Percentiles rank a stretch among this genome's conserved stretches.
phyloP scores from a whole-genome alignment of 2,888 invertebrate species.

The Galeruca laticollis region DNA sequence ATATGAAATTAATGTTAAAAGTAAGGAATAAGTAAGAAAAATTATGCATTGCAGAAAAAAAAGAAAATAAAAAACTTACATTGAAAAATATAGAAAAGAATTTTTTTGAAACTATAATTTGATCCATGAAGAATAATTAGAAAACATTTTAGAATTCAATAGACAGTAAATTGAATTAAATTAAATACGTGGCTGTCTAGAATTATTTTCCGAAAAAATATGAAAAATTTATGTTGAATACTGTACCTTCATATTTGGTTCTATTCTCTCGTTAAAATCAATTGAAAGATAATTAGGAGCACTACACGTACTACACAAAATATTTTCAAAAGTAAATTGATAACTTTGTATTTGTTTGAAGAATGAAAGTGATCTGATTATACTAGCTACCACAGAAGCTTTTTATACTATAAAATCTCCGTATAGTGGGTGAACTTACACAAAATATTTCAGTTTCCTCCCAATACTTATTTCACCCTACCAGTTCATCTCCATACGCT shows the following conservation, averaged over 20 bases:
- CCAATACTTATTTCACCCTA: slow-evolving; percentile 57
- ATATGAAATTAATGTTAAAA: too few species aligned
- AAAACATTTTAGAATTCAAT: too few species aligned
- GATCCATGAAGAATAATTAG: too few species aligned
- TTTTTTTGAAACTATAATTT: too few species aligned
- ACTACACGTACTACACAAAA: slow-evolving; percentile 4
- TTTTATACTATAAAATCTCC: slow-evolving; percentile 58
- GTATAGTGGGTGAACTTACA: slow-evolving; percentile 61
- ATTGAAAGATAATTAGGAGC: slow-evolving; percentile 16
- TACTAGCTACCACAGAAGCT: slow-evolving; percentile 55
- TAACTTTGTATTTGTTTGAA: slow-evolving; percentile 40
- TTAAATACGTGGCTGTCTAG: too few species aligned
- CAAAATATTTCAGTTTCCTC: slow-evolving; percentile 62
- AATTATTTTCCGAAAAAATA: neutral
- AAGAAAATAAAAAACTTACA: too few species aligned
- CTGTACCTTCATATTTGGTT: slow-evolving; percentile 50
- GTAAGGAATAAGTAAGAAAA: too few species aligned
- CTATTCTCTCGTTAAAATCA: neutral
- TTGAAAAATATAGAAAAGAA: too few species aligned
- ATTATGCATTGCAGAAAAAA: too few species aligned
- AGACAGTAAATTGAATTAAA: too few species aligned
- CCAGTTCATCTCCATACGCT: slow-evolving; percentile 37
- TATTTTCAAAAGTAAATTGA: slow-evolving; percentile 16
- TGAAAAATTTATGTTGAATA: neutral
- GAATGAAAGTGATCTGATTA: slow-evolving; percentile 57